These are phyloP conservation scores for Rhegmatorhina hoffmannsi DNA, from an alignment of 2,113 vertebrate species.

Conservation along the genomic window DNA sequence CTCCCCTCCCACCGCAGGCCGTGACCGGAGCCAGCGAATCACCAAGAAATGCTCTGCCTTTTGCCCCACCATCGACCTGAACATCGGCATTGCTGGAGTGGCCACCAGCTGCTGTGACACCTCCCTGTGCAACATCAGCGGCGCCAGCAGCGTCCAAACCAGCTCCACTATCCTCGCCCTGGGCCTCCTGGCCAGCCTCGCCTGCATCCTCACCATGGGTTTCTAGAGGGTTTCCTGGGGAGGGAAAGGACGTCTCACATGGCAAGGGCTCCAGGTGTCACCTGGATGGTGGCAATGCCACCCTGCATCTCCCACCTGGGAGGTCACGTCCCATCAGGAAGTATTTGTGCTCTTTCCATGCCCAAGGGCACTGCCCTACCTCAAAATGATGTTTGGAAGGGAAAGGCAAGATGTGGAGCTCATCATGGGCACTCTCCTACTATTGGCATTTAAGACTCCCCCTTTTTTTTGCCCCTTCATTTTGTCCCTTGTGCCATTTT, in stretches of 20 bases:
- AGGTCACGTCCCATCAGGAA: neutral
- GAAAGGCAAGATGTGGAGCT: neutral
- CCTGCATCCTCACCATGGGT: slow-evolving; percentile 29
- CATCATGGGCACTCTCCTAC: neutral
- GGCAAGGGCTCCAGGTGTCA: neutral
- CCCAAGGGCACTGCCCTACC: neutral
- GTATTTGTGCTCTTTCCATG: neutral
- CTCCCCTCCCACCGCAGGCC: neutral
- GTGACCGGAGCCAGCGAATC: neutral
- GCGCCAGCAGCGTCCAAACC: slow-evolving; percentile 40
- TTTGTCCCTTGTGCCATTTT: neutral
- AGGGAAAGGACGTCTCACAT: neutral
- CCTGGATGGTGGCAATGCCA: neutral
- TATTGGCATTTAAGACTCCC: neutral
- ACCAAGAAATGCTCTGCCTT: slow-evolving; percentile 26
- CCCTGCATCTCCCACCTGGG: neutral
- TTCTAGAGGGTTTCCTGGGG: neutral
- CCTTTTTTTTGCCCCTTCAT: neutral
- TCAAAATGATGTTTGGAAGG: neutral
- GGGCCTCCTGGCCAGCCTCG: slow-evolving; percentile 8
- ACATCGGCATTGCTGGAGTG: neutral
- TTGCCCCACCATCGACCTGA: slow-evolving; percentile 3
- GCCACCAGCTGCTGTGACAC: slow-evolving; percentile 36
- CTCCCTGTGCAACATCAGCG: slow-evolving; percentile 43
- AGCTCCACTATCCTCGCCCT: slow-evolving; percentile 5